Evolutionary conservation across 2,888 invertebrate genomes (phyloP).

Genomic region (Epirrhoe tristata): DNA sequence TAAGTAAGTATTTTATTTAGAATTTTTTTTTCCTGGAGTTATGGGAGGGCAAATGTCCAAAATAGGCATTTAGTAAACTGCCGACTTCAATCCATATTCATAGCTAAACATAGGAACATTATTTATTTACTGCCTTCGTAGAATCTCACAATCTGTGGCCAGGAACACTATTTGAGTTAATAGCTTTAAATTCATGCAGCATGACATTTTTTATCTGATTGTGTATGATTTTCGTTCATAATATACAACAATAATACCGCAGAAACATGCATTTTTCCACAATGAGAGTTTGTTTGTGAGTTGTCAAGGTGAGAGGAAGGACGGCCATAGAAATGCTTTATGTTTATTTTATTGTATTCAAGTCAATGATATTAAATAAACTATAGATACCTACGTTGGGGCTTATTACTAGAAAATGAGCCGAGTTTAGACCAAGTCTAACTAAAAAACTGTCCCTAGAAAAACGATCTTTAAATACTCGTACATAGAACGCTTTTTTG

Average conservation of each 20-base stretch:
- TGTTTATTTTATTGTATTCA: constrained; percentile 14
- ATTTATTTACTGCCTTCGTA: background rate
- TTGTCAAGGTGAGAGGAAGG: constrained; percentile 30
- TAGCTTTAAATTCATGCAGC: background rate
- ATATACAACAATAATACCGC: constrained; percentile 3
- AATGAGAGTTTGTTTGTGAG: constrained; percentile 22
- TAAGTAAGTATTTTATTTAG: no score
- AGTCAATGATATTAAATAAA: no score
- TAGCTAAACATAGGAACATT: background rate
- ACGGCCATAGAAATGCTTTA: constrained; percentile 25
- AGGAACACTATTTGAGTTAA: background rate
- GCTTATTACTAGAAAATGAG: no score
- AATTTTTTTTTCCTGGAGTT: no score
- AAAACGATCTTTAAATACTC: no score
- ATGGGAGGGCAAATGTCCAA: no score
- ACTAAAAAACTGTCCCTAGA: no score
- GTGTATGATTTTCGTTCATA: background rate
- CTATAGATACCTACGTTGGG: no score
- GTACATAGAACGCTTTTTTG: no score
- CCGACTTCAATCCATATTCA: background rate
- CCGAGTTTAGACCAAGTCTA: no score
- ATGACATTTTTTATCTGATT: constrained; percentile 2
- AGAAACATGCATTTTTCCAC: constrained; percentile 29
- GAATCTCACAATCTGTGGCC: background rate
- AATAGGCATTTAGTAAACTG: no score